phyloP scores from a whole-genome alignment of 2,797 vertebrate species.

The Miichthys miiuy region DNA sequence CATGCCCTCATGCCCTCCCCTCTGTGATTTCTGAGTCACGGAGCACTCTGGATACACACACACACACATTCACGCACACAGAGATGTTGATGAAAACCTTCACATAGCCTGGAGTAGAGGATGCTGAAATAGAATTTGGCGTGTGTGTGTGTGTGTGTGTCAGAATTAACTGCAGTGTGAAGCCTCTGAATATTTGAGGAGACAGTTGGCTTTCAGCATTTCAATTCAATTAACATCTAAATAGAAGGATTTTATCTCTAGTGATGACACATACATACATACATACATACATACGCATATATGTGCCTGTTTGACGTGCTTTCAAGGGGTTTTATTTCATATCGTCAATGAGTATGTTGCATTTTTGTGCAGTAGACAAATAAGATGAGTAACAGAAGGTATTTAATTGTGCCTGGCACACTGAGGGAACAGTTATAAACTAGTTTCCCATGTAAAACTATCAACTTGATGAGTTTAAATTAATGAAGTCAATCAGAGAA shows the following conservation, averaged over 20 bases:
- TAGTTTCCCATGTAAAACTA: too few relatives aligned
- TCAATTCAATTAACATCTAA: constrained; percentile 21
- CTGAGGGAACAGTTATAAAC: too few relatives aligned
- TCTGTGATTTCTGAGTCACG: constrained; percentile 60
- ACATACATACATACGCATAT: neutral
- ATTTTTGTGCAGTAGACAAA: neutral
- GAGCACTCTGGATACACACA: constrained; percentile 24
- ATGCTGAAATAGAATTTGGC: constrained; percentile 52
- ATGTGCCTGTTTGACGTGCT: neutral
- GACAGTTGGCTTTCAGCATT: constrained; percentile 15
- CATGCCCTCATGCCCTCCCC: constrained; percentile 71
- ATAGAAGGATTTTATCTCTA: neutral
- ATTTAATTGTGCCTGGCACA: too few relatives aligned
- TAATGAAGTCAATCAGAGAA: too few relatives aligned
- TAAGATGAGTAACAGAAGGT: too few relatives aligned
- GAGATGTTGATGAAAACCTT: constrained; percentile 23
- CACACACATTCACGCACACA: neutral
- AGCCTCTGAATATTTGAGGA: constrained; percentile 45
- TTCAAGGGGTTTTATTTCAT: neutral
- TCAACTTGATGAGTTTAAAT: too few relatives aligned
- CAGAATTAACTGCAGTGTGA: constrained; percentile 24
- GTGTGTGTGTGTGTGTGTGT: constrained; percentile 12
- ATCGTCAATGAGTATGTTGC: neutral
- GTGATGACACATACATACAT: neutral
- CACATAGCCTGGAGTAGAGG: constrained; percentile 42